These are phyloP conservation scores for Drosophila setosimentum DNA, from an alignment of 2,888 invertebrate species.

Conservation along the genomic window DNA sequence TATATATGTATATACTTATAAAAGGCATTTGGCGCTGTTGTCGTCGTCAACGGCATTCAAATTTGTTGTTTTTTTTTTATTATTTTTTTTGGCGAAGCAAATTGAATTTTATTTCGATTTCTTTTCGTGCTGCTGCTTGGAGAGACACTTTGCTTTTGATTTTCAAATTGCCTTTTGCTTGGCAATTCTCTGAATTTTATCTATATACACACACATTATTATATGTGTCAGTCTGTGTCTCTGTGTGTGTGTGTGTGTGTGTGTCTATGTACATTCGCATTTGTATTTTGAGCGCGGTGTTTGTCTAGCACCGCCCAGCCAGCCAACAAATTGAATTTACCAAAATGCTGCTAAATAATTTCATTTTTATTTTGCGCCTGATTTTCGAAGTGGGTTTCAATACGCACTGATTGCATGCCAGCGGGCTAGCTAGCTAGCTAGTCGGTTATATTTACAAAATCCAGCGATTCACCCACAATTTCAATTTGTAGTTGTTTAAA, in stretches of 20 bases:
- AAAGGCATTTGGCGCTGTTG: conserved; percentile 57
- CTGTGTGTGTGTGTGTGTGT: neutral
- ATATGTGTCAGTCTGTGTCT: conserved; percentile 4
- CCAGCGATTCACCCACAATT: conserved; percentile 9
- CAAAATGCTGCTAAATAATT: conserved; percentile 70
- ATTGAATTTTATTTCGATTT: conserved; percentile 78
- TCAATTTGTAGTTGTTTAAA: conserved; percentile 61
- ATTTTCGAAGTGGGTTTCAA: conserved; percentile 59
- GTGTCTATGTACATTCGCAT: conserved; percentile 20
- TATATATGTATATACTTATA: conserved; percentile 35
- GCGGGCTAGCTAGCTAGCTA: neutral
- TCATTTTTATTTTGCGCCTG: conserved; percentile 59
- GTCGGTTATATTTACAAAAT: neutral
- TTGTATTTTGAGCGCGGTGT: conserved; percentile 34
- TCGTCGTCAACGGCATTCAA: conserved; percentile 57
- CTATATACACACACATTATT: conserved; percentile 25
- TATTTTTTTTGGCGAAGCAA: conserved; percentile 53
- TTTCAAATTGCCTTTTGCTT: conserved; percentile 66
- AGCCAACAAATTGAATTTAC: conserved; percentile 67
- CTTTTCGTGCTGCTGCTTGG: conserved; percentile 39
- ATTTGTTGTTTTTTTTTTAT: conserved; percentile 50
- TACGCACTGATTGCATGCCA: conserved; percentile 65
- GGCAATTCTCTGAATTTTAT: conserved; percentile 61
- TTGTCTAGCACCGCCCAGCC: conserved; percentile 42
- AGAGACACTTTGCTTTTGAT: conserved; percentile 37